Percentiles rank a stretch among this genome's conserved stretches.
These are phyloP conservation scores for Conus ventricosus DNA, from an alignment of 1,140 invertebrate genomes.

Conservation along the genomic window DNA sequence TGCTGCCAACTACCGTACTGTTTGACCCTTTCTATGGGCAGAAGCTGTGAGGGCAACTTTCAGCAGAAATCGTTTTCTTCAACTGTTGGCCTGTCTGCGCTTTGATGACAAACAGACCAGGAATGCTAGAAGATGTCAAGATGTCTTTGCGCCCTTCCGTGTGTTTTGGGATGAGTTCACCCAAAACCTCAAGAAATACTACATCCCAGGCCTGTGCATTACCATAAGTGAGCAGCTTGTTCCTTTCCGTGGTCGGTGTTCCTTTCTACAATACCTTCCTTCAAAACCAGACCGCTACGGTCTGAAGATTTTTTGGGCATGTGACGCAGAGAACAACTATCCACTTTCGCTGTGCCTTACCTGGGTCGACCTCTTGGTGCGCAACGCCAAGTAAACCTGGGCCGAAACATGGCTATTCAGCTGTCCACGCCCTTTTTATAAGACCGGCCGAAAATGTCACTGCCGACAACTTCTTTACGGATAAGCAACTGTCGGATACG, in stretches of 20 bases:
- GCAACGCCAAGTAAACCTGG: constrained; percentile 23
- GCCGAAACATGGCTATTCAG: constrained; percentile 24
- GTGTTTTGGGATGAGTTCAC: constrained; percentile 52
- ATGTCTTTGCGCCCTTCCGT: constrained; percentile 56
- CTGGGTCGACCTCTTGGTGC: constrained; percentile 30
- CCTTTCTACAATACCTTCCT: constrained; percentile 71
- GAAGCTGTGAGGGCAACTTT: constrained; percentile 41
- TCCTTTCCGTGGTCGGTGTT: constrained; percentile 55
- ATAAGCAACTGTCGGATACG: neutral
- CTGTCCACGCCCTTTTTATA: constrained; percentile 28
- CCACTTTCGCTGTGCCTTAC: constrained; percentile 36
- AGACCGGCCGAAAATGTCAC: constrained; percentile 43
- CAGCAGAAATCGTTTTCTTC: constrained; percentile 37
- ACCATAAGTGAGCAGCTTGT: constrained; percentile 66
- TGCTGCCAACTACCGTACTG: neutral
- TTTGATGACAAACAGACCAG: constrained; percentile 59
- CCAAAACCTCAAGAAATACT: constrained; percentile 30
- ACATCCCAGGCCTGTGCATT: constrained; percentile 48
- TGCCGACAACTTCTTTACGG: constrained; percentile 45
- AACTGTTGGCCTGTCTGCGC: constrained; percentile 35
- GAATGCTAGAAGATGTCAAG: constrained; percentile 31
- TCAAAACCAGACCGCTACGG: constrained; percentile 76
- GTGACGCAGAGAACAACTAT: constrained; percentile 44
- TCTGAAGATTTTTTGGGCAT: constrained; percentile 68
- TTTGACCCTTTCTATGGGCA: constrained; percentile 2